Percentiles rank a stretch among this genome's conserved stretches.
phyloP scores from a whole-genome alignment of 2,113 vertebrate species.

The Sorex fumeus region DNA sequence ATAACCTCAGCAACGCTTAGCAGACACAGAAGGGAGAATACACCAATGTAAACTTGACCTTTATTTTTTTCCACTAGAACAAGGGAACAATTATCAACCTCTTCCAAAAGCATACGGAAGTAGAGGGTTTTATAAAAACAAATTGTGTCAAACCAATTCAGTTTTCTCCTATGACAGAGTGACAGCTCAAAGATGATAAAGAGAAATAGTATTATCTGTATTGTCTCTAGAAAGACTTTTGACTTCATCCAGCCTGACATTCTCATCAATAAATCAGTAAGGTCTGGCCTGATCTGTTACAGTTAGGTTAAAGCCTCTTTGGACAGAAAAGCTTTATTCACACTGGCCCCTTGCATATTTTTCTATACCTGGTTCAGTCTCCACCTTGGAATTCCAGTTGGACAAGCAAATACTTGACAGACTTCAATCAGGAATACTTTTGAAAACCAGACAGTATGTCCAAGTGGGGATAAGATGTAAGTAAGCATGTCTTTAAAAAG shows the following conservation, averaged over 20 bases:
- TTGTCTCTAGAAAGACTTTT: conserved; percentile 39
- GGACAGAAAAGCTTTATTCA: neutral
- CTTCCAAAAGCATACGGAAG: neutral
- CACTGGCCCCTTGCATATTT: neutral
- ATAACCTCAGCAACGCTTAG: neutral
- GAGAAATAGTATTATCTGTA: neutral
- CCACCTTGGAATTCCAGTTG: neutral
- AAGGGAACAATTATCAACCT: neutral
- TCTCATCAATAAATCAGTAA: conserved; percentile 26
- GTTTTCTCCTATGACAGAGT: conserved; percentile 9
- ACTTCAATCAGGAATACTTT: neutral
- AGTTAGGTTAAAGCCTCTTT: neutral
- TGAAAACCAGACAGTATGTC: neutral
- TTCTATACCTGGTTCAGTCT: neutral
- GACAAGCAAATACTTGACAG: neutral
- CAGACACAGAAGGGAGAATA: neutral
- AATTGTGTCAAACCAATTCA: conserved; percentile 40
- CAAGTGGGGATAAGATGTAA: neutral
- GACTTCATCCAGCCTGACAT: conserved; percentile 21
- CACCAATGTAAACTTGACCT: neutral
- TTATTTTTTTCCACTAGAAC: neutral
- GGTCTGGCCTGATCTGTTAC: neutral
- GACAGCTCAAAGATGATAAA: neutral
- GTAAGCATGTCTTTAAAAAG: conserved; percentile 14
- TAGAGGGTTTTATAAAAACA: conserved; percentile 19